Percentiles rank a stretch among this genome's conserved stretches.
Conservation (phyloP, 2,888 invertebrate genomes). For the Polydesmus complanatus region DNA sequence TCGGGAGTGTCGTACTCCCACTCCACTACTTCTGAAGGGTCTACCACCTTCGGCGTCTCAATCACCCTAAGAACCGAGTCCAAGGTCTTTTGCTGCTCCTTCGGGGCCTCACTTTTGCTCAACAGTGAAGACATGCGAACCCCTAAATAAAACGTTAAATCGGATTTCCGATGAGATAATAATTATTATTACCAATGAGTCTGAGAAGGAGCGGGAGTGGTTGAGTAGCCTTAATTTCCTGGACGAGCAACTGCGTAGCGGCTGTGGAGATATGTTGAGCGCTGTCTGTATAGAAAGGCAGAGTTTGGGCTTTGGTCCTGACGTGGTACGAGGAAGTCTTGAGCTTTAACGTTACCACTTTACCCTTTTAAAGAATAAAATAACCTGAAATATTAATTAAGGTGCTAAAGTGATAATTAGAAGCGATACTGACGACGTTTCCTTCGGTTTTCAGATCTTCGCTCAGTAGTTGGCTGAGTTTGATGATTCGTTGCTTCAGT, state of each 20-base stretch:
- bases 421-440: neutral
- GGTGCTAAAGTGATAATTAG: too few species aligned
- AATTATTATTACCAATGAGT: conserved; percentile 10
- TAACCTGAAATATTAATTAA: neutral
- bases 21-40: neutral
- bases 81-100: neutral
- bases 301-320: conserved; percentile 12
- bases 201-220: conserved; percentile 2
- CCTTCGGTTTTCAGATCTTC: conserved; percentile 8
- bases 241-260: conserved; percentile 7
- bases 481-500: conserved; percentile 7
- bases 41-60: neutral
- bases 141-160: neutral
- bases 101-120: neutral
- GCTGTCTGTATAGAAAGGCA: neutral
- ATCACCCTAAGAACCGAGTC: neutral
- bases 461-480: conserved; percentile 9
- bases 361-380: conserved; percentile 5
- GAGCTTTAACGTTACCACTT: conserved; percentile 14
- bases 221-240: conserved; percentile 8
- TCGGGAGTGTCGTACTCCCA: too few species aligned
- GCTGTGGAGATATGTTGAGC: neutral
- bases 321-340: conserved; percentile 9
- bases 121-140: neutral
- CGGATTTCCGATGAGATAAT: too few species aligned